A percentile compares a stretch with the other conserved stretches of the same genome.
Conservation (phyloP, 1,140 invertebrate genomes). For the Agrilus planipennis region DNA sequence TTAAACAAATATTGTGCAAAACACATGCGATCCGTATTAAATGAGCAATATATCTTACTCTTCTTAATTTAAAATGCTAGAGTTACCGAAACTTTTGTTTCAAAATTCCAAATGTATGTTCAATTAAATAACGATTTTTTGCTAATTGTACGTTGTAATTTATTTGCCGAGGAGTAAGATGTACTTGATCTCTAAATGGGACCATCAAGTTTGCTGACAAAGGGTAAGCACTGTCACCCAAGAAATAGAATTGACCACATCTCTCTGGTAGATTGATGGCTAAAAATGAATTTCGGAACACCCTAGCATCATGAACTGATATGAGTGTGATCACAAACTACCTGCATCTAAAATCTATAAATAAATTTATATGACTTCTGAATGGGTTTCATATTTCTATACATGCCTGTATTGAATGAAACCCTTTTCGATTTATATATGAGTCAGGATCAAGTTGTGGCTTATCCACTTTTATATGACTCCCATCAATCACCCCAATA, state of each 20-base stretch:
- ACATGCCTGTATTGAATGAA: slow-evolving; percentile 21
- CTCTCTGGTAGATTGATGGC: slow-evolving; percentile 11
- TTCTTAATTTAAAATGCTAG: slow-evolving; percentile 17
- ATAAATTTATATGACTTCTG: not conserved
- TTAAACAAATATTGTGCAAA: slow-evolving; percentile 18
- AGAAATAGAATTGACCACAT: slow-evolving; percentile 15
- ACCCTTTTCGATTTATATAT: slow-evolving; percentile 22
- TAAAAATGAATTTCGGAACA: slow-evolving; percentile 15
- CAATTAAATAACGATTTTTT: slow-evolving; percentile 14
- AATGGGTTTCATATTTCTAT: not conserved
- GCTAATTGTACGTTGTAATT: slow-evolving; percentile 7
- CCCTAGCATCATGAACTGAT: slow-evolving; percentile 17
- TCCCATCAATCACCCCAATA: slow-evolving; percentile 23
- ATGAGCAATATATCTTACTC: slow-evolving; percentile 10
- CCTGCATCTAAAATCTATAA: slow-evolving; percentile 4
- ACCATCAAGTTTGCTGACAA: slow-evolving; percentile 1
- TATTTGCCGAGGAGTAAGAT: not conserved
- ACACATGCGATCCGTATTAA: slow-evolving; percentile 17
- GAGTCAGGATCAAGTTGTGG: slow-evolving; percentile 16
- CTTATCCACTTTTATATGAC: slow-evolving; percentile 21
- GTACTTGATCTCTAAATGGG: slow-evolving; percentile 8
- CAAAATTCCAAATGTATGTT: slow-evolving; percentile 18
- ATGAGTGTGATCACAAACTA: slow-evolving; percentile 19
- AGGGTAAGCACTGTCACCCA: slow-evolving; percentile 21
- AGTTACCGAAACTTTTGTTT: slow-evolving; percentile 19